phyloP scores from a whole-genome alignment of 2,113 vertebrate genomes.

The Felis catus region DNA sequence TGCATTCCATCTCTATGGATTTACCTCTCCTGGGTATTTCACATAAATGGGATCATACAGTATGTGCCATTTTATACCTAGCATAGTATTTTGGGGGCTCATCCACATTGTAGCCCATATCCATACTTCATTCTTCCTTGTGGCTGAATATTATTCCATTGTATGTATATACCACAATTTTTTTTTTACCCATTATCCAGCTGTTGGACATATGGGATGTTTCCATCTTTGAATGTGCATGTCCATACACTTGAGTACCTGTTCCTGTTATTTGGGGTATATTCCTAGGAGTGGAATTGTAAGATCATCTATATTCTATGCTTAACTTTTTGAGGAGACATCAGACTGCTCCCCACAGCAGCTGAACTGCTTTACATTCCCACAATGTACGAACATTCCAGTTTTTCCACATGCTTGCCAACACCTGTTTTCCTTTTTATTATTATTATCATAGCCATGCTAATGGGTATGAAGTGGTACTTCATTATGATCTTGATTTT shows the following conservation, averaged over 20 bases:
- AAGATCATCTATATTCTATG: not conserved
- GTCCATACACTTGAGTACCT: not conserved
- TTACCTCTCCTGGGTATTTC: not conserved
- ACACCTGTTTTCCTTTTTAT: not conserved
- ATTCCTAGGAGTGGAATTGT: not conserved
- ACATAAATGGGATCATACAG: not conserved
- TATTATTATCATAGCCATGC: not conserved
- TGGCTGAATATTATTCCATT: not conserved
- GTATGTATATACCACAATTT: not conserved
- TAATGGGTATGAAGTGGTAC: not conserved
- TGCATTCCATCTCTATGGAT: not conserved
- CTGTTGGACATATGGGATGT: not conserved
- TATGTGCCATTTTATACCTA: not conserved
- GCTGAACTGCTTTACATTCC: not conserved
- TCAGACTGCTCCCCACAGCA: not conserved
- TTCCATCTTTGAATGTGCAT: not conserved
- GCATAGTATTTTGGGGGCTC: not conserved
- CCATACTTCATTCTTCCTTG: not conserved
- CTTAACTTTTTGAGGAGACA: not conserved
- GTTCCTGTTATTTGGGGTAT: not conserved
- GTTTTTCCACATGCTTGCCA: not conserved
- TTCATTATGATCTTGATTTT: not conserved
- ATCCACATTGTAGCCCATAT: not conserved
- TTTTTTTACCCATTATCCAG: not conserved
- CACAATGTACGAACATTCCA: not conserved